Base-by-base conservation (phyloP, 1,140 invertebrate species). In the Caenorhabditis inopinata region DNA sequence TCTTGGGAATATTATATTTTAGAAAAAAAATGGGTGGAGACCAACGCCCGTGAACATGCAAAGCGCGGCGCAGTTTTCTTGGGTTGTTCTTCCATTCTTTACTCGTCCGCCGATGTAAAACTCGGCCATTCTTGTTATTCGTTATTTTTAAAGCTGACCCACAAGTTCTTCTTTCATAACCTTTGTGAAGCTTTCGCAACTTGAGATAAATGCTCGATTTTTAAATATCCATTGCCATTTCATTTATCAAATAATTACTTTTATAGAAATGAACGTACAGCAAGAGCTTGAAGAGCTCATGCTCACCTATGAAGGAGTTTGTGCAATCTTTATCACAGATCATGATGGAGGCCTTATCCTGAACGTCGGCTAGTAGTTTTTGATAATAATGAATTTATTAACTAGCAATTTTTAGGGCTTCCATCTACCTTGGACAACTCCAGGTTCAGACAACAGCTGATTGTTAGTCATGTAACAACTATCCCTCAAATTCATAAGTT, bases 261-360 rank as follows among this genome's bases (percentile, higher is more conserved):
- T 14, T 14, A 9, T 4, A 38, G 12, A 29, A 68, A 68, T 68
- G 58, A 68, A 68, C 32, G 58, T 42, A 2, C 58, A 68, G 21
- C 58, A 68, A 38, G 58, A 68, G n/a, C 25, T 68, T n/a, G 58
- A 68, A 21, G 58, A 68, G 32, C 32, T 68, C 11, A 68, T 68
- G 58, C 58, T 68, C 32, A 38, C 58, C 5, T 68, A 68, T 27
- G 58, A 68, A 38, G 58, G 58, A 21, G 58, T 68, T 3, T 68
- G 58, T 12, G 58, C 58, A 18, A 68, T 68, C 32, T 68, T 68
- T 18, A 68, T 68, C 32, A 68, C 32, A 1, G 58, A 68, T 38
- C 58, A 68, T 32, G 58, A 68, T 14, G 58, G 58, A 1, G 58
- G 58, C 21, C n/a, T 68, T 1, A 29, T 68, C 38, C 9, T 68